Conservation (phyloP, 1,140 invertebrate genomes). For the Asobara japonica region DNA sequence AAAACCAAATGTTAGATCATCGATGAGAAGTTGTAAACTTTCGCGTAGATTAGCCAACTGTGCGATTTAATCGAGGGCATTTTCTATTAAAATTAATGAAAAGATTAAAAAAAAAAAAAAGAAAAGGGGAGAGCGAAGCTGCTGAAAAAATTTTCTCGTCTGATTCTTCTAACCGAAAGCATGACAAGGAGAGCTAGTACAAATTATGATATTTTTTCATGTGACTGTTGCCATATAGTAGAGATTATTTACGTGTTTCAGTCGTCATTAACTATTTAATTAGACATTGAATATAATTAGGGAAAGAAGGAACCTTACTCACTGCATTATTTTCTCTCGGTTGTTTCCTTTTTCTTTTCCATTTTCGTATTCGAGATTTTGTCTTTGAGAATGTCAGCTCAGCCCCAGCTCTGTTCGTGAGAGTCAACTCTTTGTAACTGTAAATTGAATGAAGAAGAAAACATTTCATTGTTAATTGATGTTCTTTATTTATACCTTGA, state of each 20-base stretch:
- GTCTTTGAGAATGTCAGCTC: slow-evolving; percentile 38
- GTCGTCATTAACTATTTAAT: not conserved
- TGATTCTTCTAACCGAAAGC: not conserved
- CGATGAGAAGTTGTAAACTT: slow-evolving; percentile 9
- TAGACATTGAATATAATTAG: not conserved
- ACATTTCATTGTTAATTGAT: slow-evolving; percentile 47
- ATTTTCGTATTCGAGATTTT: slow-evolving; percentile 35
- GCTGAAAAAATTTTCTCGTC: not conserved
- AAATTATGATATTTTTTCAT: slow-evolving; percentile 36
- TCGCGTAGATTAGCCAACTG: not conserved
- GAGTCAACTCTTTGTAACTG: slow-evolving; percentile 51
- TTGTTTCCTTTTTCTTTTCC: not conserved
- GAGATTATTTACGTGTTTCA: slow-evolving; percentile 8
- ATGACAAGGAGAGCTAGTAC: slow-evolving; percentile 28
- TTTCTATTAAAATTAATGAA: not conserved
- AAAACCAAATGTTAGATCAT: slow-evolving; percentile 10
- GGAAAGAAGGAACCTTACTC: no score
- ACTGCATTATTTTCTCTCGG: not conserved
- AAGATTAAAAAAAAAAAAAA: not conserved
- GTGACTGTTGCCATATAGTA: slow-evolving; percentile 26
- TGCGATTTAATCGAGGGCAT: slow-evolving; percentile 11
- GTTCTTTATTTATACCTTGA: slow-evolving; percentile 1
- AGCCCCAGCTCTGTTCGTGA: slow-evolving; percentile 46
- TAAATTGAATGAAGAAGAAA: slow-evolving; percentile 39
- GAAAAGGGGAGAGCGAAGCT: not conserved